Conservation (phyloP, 2,113 vertebrate species). For the Chlorocebus sabaeus region DNA sequence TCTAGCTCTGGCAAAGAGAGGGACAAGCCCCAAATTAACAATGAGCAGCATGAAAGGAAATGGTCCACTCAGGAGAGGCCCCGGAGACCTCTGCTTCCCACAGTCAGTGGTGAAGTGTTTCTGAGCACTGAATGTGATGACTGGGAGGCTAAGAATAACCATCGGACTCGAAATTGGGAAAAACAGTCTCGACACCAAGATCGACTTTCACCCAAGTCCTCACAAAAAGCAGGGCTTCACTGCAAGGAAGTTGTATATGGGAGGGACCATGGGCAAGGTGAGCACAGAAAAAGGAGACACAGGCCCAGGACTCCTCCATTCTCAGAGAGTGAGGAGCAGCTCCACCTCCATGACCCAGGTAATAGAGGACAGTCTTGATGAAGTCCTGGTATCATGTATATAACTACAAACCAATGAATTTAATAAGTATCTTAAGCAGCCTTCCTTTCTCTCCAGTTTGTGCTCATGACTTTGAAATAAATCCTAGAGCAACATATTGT, state of each 20-base stretch:
- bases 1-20: background rate
- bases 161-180: background rate
- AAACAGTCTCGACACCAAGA: slow-evolving; percentile 55
- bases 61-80: slow-evolving; percentile 78
- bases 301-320: slow-evolving; percentile 67
- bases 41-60: slow-evolving; percentile 39
- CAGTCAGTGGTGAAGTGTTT: slow-evolving; percentile 71
- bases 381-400: background rate
- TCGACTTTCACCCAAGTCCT: background rate
- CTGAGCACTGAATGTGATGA: slow-evolving; percentile 70
- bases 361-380: slow-evolving; percentile 71
- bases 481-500: background rate
- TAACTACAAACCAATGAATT: background rate
- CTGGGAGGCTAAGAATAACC: slow-evolving; percentile 28
- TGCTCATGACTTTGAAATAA: background rate
- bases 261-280: slow-evolving; percentile 66
- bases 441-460: background rate
- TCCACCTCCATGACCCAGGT: slow-evolving; percentile 86
- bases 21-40: background rate
- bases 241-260: slow-evolving; percentile 47
- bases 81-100: slow-evolving; percentile 77
- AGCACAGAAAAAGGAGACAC: slow-evolving; percentile 69
- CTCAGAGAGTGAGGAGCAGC: slow-evolving; percentile 63
- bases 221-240: background rate
- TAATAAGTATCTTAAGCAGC: background rate